Conservation (phyloP, 2,113 vertebrate genomes). For the Deroptyus accipitrinus region DNA sequence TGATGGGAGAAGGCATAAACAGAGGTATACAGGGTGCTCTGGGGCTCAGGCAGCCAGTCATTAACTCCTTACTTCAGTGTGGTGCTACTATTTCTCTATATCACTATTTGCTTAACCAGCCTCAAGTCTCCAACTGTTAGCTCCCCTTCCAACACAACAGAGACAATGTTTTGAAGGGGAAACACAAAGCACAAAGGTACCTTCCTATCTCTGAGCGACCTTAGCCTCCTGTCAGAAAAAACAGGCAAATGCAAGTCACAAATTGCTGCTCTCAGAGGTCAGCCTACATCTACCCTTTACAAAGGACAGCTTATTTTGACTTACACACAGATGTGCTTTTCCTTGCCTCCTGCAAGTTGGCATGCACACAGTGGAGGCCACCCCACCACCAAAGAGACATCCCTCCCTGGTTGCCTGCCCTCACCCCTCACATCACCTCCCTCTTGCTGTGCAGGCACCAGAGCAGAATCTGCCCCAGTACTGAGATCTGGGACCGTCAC, state of each 20-base stretch:
- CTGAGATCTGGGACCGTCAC: background rate
- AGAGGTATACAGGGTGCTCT: background rate
- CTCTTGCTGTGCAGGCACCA: background rate
- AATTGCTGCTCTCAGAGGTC: accelerated
- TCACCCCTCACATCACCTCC: background rate
- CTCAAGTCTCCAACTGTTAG: background rate
- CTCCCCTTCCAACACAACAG: background rate
- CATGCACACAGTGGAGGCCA: background rate
- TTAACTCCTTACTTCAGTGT: background rate
- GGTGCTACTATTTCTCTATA: background rate
- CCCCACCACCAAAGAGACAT: accelerated
- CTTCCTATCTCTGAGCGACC: background rate
- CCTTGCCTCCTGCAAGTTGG: background rate
- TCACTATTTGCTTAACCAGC: background rate
- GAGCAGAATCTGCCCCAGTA: background rate
- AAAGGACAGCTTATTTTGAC: background rate
- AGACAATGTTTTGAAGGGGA: background rate
- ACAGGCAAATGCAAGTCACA: background rate
- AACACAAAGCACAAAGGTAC: background rate
- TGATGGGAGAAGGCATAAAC: background rate
- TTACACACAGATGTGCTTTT: background rate
- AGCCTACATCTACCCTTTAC: background rate
- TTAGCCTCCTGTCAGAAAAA: background rate
- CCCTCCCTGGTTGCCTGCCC: background rate
- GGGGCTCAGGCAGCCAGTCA: background rate